Evolutionary conservation across 2,888 invertebrate species (phyloP), one percentile per base, ranked within the genome.

Genomic region (Tethea ocularis): DNA sequence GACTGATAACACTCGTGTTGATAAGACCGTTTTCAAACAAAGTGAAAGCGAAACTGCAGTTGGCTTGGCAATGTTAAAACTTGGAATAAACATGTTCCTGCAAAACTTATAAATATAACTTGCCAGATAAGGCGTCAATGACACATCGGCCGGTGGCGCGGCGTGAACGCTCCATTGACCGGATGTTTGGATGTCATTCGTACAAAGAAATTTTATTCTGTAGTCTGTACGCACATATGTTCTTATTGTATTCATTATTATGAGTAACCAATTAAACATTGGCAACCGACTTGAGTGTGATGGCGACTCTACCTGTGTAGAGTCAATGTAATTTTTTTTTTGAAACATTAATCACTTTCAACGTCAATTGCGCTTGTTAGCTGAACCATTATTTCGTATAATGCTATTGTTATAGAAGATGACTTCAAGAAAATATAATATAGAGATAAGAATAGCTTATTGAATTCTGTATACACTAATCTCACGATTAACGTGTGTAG

Each of bases 41-140:
- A 78, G 75, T 80, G 82, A 85, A 88, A 84, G 86, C 80, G 75
- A 83, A 87, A 83, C 80, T 86, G 86, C 87, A 85, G 82, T 79
- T 82, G 82, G 68, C 80, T 78, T 78, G 77, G 67, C 71, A 63
- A 66, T 68, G 71, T 69, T 63, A 23, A 20, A 46, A 46, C 46
- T 46, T 46, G 63, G 59, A 56, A 60, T 65, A 71, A 78, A 80
- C 74, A 80, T 78, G 79, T 74, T 78, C 69, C 67, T 78, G 80
- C 78, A 83, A 82, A 84, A 85, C 83, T 86, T 80, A 81, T 86
- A 84, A 84, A 85, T 82, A 77, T 75, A 78, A 71, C 73, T 72
- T 77, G 74, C 75, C 75, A 84, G 90, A 91, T 91, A 90, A 90
- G 82, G 78, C 79, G 79, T 73, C 86, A 87, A 84, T 90, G 88